phyloP scores from a whole-genome alignment of 2,797 vertebrate species.

The Acrocephalus scirpaceus region DNA sequence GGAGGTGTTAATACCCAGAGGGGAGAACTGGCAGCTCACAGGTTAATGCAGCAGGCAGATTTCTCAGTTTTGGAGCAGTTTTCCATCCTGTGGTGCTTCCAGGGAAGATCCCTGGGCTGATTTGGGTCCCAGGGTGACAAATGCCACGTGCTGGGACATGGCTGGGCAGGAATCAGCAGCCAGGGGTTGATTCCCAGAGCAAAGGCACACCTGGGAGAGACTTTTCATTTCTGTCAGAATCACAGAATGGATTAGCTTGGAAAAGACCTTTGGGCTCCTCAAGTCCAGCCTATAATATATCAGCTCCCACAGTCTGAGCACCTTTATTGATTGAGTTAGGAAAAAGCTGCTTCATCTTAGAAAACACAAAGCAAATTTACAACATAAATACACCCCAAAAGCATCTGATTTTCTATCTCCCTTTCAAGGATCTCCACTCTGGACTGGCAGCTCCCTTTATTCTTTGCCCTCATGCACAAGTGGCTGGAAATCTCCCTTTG shows the following conservation, averaged over 20 bases:
- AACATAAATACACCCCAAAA: background rate
- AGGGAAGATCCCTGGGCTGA: background rate
- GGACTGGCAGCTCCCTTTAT: background rate
- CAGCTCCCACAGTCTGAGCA: background rate
- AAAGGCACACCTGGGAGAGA: background rate
- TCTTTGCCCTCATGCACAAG: background rate
- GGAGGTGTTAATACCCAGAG: background rate
- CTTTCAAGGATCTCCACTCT: background rate
- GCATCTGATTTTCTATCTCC: background rate
- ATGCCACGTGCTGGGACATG: background rate
- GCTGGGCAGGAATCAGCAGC: background rate
- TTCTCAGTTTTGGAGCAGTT: background rate
- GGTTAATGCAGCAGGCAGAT: background rate
- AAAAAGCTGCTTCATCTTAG: background rate
- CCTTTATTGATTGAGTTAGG: background rate
- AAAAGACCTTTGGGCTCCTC: background rate
- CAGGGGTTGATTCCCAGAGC: background rate
- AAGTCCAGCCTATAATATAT: background rate
- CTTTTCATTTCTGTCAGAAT: background rate
- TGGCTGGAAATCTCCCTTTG: background rate
- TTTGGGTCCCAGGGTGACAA: background rate
- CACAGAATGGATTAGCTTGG: background rate
- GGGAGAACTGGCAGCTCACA: background rate
- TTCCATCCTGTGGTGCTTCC: background rate
- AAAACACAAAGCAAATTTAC: background rate